A percentile compares a stretch with the other conserved stretches of the same genome.
Conservation (phyloP, 2,113 vertebrate genomes). For the Pogona vitticeps region DNA sequence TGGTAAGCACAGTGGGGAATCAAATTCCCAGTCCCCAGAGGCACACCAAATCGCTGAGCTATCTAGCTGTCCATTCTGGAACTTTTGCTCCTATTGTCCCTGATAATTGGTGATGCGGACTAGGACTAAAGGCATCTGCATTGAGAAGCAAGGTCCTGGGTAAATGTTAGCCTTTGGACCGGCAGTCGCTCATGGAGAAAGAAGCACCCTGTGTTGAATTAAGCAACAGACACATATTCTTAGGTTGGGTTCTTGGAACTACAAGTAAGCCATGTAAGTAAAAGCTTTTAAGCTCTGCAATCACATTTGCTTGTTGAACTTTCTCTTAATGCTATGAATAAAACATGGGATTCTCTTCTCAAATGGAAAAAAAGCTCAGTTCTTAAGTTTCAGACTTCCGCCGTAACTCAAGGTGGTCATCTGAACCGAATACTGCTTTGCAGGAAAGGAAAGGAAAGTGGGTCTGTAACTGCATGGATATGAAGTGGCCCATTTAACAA, state of each 20-base stretch:
- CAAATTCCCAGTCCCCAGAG: no score
- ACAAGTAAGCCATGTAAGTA: background rate
- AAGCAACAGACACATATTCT: slow-evolving; percentile 26
- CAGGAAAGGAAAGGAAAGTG: background rate
- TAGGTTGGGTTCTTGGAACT: background rate
- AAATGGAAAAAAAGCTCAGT: background rate
- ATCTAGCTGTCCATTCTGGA: no score
- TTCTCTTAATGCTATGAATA: slow-evolving; percentile 45
- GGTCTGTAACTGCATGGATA: background rate
- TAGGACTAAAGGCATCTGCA: no score
- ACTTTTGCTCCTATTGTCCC: no score
- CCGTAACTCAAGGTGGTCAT: accelerated
- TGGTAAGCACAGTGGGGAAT: no score
- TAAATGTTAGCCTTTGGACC: background rate
- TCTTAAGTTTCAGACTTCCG: slow-evolving; percentile 18
- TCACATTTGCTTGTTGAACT: slow-evolving; percentile 53
- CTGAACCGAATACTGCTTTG: accelerated
- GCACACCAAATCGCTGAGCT: no score
- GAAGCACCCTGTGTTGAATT: background rate
- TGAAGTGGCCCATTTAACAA: background rate
- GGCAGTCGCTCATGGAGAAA: slow-evolving; percentile 18
- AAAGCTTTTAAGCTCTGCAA: slow-evolving; percentile 47
- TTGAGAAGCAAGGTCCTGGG: no score
- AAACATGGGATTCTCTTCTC: slow-evolving; percentile 54
- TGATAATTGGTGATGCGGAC: no score